Base-by-base conservation (phyloP, 2,113 vertebrate species). In the Calyptomena viridis region DNA sequence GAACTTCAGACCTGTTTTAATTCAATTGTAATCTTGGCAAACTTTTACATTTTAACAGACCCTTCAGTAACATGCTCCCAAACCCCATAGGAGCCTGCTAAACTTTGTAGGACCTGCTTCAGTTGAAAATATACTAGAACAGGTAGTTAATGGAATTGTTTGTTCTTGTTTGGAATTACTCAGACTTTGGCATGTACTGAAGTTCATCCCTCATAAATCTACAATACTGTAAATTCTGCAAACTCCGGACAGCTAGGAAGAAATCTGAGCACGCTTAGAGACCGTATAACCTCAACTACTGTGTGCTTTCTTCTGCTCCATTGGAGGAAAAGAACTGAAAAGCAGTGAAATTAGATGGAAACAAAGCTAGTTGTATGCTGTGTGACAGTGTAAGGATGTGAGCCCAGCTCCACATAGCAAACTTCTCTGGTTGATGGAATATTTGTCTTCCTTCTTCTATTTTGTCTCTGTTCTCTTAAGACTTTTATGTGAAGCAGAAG, bases 1-100 rank as follows among this genome's bases (percentile, higher is more conserved):
- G 74, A 95, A 37, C 50, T 81, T 87, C 79, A 90, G 66, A 88
- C 20, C 25, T 66, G 12, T 64, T 88, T 81, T 93, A 94, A 84
- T 80, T 93, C 78, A 82, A 44, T 39, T 91, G 67, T 73, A 91
- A 56, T 37, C 60, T 86, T 94, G 94, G 88, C 84, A 94, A 88
- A 87, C 6, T 49, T 72, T 47, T 84, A 40, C 27, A 30, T 84
- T 95, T 95, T 76, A 77, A 59, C 47, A 83, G 55, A 72, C 92
- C 59, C 44, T 93, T 40, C 11, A 85, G 72, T 44, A 92, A 92
- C 17, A 12, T 47, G 35, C 14, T 91, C 49, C 71, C 93, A 96
- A 90, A 53, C 5, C 9, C 50, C 14, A 53, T 0, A 59, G 27
- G 40, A 88, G 16, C 25, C 64, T 58, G 52, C 33, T 62, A 73